Conservation (phyloP, 2,797 vertebrate species). For the Periparus ater region DNA sequence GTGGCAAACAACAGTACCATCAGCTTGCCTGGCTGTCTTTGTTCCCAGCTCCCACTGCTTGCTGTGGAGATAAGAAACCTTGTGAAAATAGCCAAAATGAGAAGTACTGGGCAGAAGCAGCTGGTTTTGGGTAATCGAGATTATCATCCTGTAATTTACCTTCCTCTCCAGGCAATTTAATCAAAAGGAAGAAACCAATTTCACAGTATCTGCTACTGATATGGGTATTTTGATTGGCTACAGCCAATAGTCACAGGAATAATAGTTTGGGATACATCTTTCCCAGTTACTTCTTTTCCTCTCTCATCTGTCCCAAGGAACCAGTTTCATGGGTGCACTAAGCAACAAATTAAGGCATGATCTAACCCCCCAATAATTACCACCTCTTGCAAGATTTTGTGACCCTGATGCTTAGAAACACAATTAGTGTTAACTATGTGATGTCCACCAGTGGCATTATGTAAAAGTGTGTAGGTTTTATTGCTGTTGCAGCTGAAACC, state of each 20-base stretch:
- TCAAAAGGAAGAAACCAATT: neutral
- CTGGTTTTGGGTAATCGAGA: neutral
- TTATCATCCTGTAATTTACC: neutral
- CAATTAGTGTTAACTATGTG: neutral
- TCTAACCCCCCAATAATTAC: neutral
- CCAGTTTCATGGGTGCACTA: neutral
- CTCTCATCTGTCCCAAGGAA: neutral
- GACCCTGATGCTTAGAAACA: neutral
- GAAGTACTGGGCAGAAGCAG: neutral
- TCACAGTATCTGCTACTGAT: neutral
- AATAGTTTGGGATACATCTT: neutral
- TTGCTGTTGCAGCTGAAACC: neutral
- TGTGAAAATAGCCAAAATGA: neutral
- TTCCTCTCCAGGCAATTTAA: neutral
- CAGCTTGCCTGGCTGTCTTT: neutral
- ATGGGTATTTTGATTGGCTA: neutral
- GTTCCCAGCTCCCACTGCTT: conserved; percentile 5
- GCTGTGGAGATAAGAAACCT: neutral
- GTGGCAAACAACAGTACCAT: neutral
- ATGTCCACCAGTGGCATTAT: neutral
- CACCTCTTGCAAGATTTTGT: neutral
- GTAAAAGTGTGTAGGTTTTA: neutral
- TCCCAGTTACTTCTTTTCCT: neutral
- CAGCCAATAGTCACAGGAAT: neutral
- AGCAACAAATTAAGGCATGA: neutral